phyloP scores from a whole-genome alignment of 2,113 vertebrate genomes.

The Erythrocercus mccallii region DNA sequence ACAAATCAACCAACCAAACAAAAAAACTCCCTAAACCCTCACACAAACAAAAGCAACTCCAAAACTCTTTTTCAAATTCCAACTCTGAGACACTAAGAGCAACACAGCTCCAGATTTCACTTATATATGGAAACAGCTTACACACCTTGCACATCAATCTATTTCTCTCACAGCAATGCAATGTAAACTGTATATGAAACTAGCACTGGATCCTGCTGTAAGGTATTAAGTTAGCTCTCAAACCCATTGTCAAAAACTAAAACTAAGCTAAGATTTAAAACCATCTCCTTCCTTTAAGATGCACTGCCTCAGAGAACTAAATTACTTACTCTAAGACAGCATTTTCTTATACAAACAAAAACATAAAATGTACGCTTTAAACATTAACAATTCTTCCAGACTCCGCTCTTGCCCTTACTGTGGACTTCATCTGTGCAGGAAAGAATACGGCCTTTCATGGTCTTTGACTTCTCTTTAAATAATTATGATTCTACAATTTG shows the following conservation, averaged over 20 bases:
- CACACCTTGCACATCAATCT: not conserved
- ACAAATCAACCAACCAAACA: not conserved
- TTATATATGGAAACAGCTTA: not conserved
- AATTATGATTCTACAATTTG: not conserved
- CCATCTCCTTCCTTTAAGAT: not conserved
- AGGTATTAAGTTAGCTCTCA: not conserved
- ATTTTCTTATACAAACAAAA: not conserved
- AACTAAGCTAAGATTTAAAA: not conserved
- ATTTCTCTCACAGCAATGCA: not conserved
- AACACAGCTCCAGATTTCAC: not conserved
- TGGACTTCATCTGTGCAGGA: not conserved
- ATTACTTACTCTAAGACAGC: not conserved
- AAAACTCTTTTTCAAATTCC: not conserved
- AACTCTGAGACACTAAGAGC: not conserved
- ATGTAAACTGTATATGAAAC: not conserved
- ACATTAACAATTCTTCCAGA: not conserved
- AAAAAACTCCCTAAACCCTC: not conserved
- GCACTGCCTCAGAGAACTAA: not conserved
- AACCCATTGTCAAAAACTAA: not conserved
- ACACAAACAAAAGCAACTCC: not conserved
- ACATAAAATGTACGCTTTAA: not conserved
- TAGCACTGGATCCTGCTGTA: not conserved
- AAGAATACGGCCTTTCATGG: not conserved
- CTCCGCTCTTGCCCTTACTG: not conserved
- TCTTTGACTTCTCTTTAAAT: not conserved